Evolutionary conservation across 2,797 vertebrate genomes (phyloP).

Genomic region (Lates japonicus): DNA sequence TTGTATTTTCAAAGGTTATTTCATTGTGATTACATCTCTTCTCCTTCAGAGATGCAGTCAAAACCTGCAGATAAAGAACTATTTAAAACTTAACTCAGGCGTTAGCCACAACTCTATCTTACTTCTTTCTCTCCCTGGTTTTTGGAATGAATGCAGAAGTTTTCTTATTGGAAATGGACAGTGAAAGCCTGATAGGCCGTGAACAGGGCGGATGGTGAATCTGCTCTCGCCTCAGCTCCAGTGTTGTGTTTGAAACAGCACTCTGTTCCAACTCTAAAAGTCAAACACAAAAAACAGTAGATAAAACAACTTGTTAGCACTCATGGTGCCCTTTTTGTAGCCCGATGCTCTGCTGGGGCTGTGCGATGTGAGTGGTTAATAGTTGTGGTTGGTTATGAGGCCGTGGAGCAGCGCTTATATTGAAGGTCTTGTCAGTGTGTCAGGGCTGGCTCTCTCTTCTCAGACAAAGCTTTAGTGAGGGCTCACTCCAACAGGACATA

Average conservation of each 20-base stretch:
- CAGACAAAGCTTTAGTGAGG: conserved; percentile 86
- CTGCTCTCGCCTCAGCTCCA: conserved; percentile 69
- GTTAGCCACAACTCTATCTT: conserved; percentile 70
- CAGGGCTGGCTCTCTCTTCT: conserved; percentile 85
- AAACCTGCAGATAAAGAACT: conserved; percentile 82
- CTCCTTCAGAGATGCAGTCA: conserved; percentile 66
- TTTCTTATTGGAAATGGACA: conserved; percentile 71
- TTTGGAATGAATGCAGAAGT: conserved; percentile 72
- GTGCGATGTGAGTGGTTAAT: conserved; percentile 55
- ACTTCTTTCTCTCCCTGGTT: conserved; percentile 65
- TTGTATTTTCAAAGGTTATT: conserved; percentile 87
- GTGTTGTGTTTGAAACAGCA: conserved; percentile 88
- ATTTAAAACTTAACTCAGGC: conserved; percentile 79
- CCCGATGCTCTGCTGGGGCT: no score
- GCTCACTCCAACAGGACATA: conserved; percentile 85
- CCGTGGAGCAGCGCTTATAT: conserved; percentile 77
- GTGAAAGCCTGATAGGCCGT: conserved; percentile 80
- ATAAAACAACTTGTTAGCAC: conserved; percentile 84
- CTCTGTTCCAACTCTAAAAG: conserved; percentile 82
- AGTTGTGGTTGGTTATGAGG: conserved; percentile 60
- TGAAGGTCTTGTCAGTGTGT: conserved; percentile 86
- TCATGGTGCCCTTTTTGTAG: conserved; percentile 79
- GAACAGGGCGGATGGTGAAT: conserved; percentile 82
- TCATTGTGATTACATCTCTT: conserved; percentile 86
- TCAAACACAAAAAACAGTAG: conserved; percentile 73